These are phyloP conservation scores for Hirtodrosophila histrioides DNA, from an alignment of 2,888 invertebrate genomes.

Conservation along the genomic window DNA sequence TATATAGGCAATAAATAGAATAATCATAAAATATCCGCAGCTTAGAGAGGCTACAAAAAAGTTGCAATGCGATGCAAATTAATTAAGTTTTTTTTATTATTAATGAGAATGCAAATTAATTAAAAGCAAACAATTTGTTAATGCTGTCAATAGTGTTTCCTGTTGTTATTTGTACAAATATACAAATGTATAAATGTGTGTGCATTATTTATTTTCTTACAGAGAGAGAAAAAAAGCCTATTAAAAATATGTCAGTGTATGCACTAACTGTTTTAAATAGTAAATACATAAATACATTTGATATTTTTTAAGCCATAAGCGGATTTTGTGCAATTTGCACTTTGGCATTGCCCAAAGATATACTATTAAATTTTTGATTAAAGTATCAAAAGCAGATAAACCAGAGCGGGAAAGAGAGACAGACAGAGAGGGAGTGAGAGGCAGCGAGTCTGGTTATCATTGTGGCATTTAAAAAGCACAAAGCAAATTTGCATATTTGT, in stretches of 20 bases:
- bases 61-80: conserved; percentile 15
- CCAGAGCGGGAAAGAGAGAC: no score
- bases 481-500: conserved; percentile 55
- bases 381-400: conserved; percentile 46
- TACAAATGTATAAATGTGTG: conserved; percentile 1
- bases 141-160: conserved; percentile 20
- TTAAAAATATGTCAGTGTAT: conserved; percentile 49
- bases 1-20: no score
- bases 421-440: no score
- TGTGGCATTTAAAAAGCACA: conserved; percentile 6
- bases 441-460: not conserved
- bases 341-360: conserved; percentile 25
- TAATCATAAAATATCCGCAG: no score
- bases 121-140: conserved; percentile 50
- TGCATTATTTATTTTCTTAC: conserved; percentile 10
- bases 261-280: conserved; percentile 48
- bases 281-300: conserved; percentile 14
- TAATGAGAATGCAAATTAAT: conserved; percentile 54
- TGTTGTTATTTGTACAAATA: not conserved
- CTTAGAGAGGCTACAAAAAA: no score
- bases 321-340: conserved; percentile 47
- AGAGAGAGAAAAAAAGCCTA: conserved; percentile 27
- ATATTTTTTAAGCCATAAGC: conserved; percentile 15
- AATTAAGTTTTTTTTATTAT: conserved; percentile 43
- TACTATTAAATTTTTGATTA: conserved; percentile 47